These are phyloP conservation scores for Neoniphon sammara DNA, from an alignment of 2,797 vertebrate genomes.

Conservation along the genomic window DNA sequence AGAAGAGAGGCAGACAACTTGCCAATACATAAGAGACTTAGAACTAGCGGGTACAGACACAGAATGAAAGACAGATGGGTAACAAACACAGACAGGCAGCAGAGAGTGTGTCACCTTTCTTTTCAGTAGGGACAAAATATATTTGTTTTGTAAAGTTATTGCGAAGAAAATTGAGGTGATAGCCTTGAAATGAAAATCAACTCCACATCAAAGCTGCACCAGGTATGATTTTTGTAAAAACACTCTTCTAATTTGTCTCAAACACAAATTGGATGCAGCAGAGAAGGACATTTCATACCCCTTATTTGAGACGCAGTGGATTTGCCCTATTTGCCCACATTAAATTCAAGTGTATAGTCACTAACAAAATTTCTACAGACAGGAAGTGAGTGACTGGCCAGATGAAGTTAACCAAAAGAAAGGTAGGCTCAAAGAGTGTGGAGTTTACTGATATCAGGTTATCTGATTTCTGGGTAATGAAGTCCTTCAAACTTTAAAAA, in stretches of 20 bases:
- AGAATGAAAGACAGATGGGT: conserved; percentile 33
- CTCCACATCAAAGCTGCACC: not conserved
- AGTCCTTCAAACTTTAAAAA: too few relatives aligned
- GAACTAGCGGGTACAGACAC: conserved; percentile 28
- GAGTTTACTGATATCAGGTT: too few relatives aligned
- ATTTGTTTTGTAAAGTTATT: conserved; percentile 28
- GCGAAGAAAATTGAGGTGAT: conserved; percentile 6
- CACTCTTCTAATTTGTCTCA: not conserved
- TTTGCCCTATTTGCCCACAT: not conserved
- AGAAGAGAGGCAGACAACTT: conserved; percentile 45
- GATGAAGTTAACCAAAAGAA: too few relatives aligned
- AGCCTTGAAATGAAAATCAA: conserved; percentile 13
- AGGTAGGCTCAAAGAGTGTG: too few relatives aligned
- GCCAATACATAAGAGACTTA: conserved; percentile 43
- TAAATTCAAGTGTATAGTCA: not conserved
- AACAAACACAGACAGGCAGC: conserved; percentile 37
- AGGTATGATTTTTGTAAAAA: not conserved
- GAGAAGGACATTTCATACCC: not conserved
- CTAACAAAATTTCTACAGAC: conserved; percentile 3
- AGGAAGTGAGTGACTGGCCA: conserved; percentile 3
- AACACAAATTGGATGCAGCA: conserved; percentile 6
- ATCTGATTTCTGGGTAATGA: too few relatives aligned
- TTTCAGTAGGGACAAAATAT: conserved; percentile 7
- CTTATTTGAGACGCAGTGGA: not conserved
- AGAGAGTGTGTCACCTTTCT: conserved; percentile 40